Conservation (phyloP, 2,888 invertebrate genomes). For the Drosophila niveifrons region DNA sequence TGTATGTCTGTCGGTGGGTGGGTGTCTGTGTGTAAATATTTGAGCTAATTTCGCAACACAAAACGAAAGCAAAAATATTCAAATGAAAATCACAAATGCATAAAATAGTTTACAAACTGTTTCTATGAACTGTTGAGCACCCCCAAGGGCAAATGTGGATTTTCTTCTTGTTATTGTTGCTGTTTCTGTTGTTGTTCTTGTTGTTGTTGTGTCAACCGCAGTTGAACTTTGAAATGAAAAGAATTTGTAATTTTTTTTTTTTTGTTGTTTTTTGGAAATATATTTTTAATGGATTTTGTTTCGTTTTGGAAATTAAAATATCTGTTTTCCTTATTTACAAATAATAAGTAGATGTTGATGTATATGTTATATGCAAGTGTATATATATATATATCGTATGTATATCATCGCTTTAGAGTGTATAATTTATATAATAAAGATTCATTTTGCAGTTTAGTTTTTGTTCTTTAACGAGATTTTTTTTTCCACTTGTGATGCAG, state of each 20-base stretch:
- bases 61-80: slow-evolving; percentile 21
- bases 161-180: background rate
- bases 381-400: slow-evolving; percentile 54
- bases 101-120: slow-evolving; percentile 49
- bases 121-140: slow-evolving; percentile 4
- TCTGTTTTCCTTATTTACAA: slow-evolving; percentile 76
- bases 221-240: slow-evolving; percentile 18
- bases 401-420: slow-evolving; percentile 50
- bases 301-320: slow-evolving; percentile 70
- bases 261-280: slow-evolving; percentile 64
- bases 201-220: slow-evolving; percentile 1
- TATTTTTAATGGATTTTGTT: slow-evolving; percentile 74
- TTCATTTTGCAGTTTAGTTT: slow-evolving; percentile 50
- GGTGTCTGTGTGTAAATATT: slow-evolving; percentile 31
- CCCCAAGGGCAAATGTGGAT: background rate
- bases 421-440: slow-evolving; percentile 71
- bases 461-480: slow-evolving; percentile 56
- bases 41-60: slow-evolving; percentile 45
- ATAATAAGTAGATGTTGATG: slow-evolving; percentile 76
- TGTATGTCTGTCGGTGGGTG: background rate
- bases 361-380: slow-evolving; percentile 53
- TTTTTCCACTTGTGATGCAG: slow-evolving; percentile 44
- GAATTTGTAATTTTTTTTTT: slow-evolving; percentile 23
- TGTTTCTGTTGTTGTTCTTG: background rate
- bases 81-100: slow-evolving; percentile 52